Base-by-base conservation (phyloP, 2,888 invertebrate species). In the Lepidocyrtinus sp. region DNA sequence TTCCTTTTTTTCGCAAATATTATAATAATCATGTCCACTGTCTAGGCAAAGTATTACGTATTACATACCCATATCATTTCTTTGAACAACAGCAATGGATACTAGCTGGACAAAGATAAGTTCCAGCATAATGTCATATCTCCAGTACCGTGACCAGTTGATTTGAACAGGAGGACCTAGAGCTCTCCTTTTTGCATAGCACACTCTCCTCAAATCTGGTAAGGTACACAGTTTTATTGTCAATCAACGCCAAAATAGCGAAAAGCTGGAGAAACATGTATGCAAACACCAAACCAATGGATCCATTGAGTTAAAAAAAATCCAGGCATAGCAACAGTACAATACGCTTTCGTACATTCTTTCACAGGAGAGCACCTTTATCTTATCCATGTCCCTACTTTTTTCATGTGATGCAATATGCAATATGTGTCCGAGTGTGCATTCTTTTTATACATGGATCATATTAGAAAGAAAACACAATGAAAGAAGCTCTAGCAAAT, bases 81-180 rank as follows among this genome's bases (percentile, higher is more conserved):
- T n/a, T n/a, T n/a, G n/a, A n/a, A n/a, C n/a, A n/a, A n/a, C n/a
- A n/a, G n/a, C n/a, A n/a, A 64, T 76, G 19, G 63, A 24, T 65
- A 65, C 63, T 67, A 25, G 25, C 62, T n/a, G n/a, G n/a, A n/a
- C n/a, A 25, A 61, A 68, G 45, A 74, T 50, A 72, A 26, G 24
- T 27, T n/a, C 65, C 22, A 17, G 61, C 46, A 76, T 71, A 64
- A 27, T 69, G 63, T 76, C 59, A 9, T 46, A 71, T 71, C 70
- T 64, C 59, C n/a, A n/a, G n/a, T n/a, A n/a, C 46, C 67, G 61
- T 77, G 77, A 72, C 77, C 72, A 72, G 72, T 72, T 77, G 72
- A 72, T 72, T 65, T 72, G 12, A 67, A 65, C 72, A 36, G 36
- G 36, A 36, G 36, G 36, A 36, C 7, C 36, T 12, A 5, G 36